These are phyloP conservation scores for Polia nebulosa DNA, from an alignment of 2,888 invertebrate species.

Conservation along the genomic window DNA sequence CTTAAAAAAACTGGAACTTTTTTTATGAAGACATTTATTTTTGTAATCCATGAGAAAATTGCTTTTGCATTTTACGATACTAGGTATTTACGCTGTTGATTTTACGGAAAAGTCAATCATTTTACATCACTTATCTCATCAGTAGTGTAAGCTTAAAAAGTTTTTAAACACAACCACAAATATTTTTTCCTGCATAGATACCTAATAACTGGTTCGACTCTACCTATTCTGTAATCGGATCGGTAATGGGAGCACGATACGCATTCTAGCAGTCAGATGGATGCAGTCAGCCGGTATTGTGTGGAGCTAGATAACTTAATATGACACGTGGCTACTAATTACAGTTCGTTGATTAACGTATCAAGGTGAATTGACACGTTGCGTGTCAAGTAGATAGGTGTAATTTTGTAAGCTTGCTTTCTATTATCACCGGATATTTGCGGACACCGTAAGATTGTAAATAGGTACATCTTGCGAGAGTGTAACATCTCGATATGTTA, in stretches of 20 bases:
- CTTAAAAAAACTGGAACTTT: too few species aligned
- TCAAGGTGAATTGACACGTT: constrained; percentile 25
- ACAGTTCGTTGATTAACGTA: constrained; percentile 31
- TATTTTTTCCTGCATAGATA: not conserved
- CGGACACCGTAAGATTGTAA: not conserved
- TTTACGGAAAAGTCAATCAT: too few species aligned
- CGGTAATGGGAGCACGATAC: constrained; percentile 71
- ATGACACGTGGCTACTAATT: constrained; percentile 49
- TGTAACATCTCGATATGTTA: too few species aligned
- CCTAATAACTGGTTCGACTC: constrained; percentile 3
- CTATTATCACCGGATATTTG: too few species aligned
- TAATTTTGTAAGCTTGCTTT: not conserved
- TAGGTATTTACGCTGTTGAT: too few species aligned
- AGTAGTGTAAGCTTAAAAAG: too few species aligned
- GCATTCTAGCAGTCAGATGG: constrained; percentile 80
- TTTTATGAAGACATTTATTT: too few species aligned
- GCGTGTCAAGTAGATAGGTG: not conserved
- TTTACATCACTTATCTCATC: too few species aligned
- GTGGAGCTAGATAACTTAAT: constrained; percentile 61
- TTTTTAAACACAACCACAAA: too few species aligned
- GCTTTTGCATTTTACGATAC: too few species aligned
- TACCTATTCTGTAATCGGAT: constrained; percentile 76
- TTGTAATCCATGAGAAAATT: too few species aligned
- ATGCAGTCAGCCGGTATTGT: constrained; percentile 75
- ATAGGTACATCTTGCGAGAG: too few species aligned